Evolutionary conservation across 23 tunicate species (phyloP), one percentile per base, ranked within the genome.

Genomic region (Styela plicata): DNA sequence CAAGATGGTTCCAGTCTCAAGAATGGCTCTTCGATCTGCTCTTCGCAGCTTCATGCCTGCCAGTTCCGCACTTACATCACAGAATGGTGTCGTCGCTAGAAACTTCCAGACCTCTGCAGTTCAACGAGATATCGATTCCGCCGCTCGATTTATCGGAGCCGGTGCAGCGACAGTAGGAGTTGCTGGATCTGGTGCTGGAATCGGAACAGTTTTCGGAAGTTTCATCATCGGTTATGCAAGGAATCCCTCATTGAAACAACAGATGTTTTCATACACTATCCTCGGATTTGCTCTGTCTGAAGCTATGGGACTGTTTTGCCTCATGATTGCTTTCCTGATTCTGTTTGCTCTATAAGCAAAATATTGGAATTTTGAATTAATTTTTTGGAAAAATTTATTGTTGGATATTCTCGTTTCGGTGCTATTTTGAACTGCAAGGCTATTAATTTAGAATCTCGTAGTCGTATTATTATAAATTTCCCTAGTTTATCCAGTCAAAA

Each of bases 241-340:
- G 80, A 96, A 96, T 82, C 99, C 99, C 80, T 91, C 97, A 20
- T 80, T 96, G 77, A 96, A 96, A 84, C 97, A 93, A 79, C 97
- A 90, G 85, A 89, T 96, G 64, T 96, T 96, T 86, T 91, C 99
- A 7, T 96, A 90, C 64, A 93, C 99, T 77, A 96, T 96, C 74
- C 88, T 96, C 74, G 99, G 99, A 3, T 96, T 96, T 78, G 99
- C 99, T 63, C 68, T 96, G 80, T 96, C 99, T 16, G 99, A 96
- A 96, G 99, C 99, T 82, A 96, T 96, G 99, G 99, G 99, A 22
- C 95, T 96, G n/a, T 96, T 96, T 86, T 96, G 97, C 69, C 89
- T 96, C 67, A 96, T 96, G 99, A 86, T 96, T 57, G 99, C 99
- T 53, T 96, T 96, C 93, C 73, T 96, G 80, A 96, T 96, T 82